Base-by-base conservation (phyloP, 2,113 vertebrate species). In the Cyanoramphus novaezelandiae region DNA sequence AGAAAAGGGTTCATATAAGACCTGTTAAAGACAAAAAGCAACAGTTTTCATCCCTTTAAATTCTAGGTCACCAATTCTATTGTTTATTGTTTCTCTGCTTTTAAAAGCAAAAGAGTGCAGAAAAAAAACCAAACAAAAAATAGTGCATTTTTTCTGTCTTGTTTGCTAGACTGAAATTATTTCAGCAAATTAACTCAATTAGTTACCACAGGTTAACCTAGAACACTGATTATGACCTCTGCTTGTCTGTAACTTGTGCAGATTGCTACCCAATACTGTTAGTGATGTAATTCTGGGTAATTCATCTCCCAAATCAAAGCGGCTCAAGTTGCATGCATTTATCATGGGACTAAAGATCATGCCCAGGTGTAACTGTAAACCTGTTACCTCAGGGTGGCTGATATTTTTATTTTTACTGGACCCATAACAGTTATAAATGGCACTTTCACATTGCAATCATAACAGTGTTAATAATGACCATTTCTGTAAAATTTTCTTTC, bases 381-480 rank as follows among this genome's bases (percentile, higher is more conserved):
- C 21, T 49, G 6, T 44, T 16, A 35, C 4, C 35, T 82, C 8
- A 1, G 13, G 8, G 6, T 21, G 5, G 20, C 19, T 62, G 14
- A 49, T 59, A 65, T 79, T 74, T 91, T 82, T 4, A 71, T 74
- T 91, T 82, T 4, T 0, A 27, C 17, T 52, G 57, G 23, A 44
- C 2, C 0, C 3, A 57, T 39, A 19, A 4, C 13, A 9, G 78
- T 67, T 85, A 35, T 57, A 52, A 87, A 67, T 6, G 4, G 5
- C 14, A 47, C 3, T 74, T 92, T 52, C 15, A 39, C 25, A 12
- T 62, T 79, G 6, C 5, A 75, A 52, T 75, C 37, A 17, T 28
- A 31, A 15, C 13, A 2, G 0, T 24, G 37, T 53, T 82, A 82
- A 43, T n/a, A 82, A 55, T 2, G 0, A 31, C 0, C 0, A 0